Evolutionary conservation across 2,113 vertebrate genomes (phyloP), one percentile per base, ranked within the genome.

Genomic region (Alexandromys fortis): DNA sequence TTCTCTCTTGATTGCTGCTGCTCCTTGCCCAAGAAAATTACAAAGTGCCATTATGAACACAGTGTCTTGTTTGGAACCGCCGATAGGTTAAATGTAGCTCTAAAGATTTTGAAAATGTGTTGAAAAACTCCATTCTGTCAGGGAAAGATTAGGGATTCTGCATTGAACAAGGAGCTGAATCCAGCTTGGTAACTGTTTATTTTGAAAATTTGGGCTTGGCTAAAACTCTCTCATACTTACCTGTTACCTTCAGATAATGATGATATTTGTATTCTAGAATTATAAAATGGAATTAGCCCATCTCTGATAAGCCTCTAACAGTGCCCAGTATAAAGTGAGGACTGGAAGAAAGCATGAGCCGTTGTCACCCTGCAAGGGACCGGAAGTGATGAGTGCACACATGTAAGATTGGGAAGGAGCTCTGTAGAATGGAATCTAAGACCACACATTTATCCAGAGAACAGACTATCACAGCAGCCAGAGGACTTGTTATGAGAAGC

Each of bases 51-150:
- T 89, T 1, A 4, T 78, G 85, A 67, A 70, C 52, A 49, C 26
- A 7, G 10, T 35, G 52, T 68, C 94, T 89, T 93, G 10, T 81
- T 95, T 91, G 67, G 55, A 88, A 86, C 10, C 61, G n/a, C 87
- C 87, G 42, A n/a, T 78, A 76, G 92, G 75, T 77, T 95, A 38
- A 88, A 85, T 42, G 65, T 3, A 55, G 52, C 68, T 28, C 65
- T 52, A 95, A 92, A 70, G 96, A 38, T 85, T 96, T 87, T 21
- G 81, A 93, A 28, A 76, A 47, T 33, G 12, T n/a, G 52, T 83
- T 86, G 42, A 67, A 81, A 76, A 21, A 75, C 6, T 85, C 63
- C 30, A 19, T 49, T 61, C 28, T 85, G 4, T 92, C 42, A 73
- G 26, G 26, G 52, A 86, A 95, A 89, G n/a, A 91, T 65, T 42